Evolutionary conservation across 2,888 invertebrate species (phyloP).

Genomic region (Polydesmus complanatus): DNA sequence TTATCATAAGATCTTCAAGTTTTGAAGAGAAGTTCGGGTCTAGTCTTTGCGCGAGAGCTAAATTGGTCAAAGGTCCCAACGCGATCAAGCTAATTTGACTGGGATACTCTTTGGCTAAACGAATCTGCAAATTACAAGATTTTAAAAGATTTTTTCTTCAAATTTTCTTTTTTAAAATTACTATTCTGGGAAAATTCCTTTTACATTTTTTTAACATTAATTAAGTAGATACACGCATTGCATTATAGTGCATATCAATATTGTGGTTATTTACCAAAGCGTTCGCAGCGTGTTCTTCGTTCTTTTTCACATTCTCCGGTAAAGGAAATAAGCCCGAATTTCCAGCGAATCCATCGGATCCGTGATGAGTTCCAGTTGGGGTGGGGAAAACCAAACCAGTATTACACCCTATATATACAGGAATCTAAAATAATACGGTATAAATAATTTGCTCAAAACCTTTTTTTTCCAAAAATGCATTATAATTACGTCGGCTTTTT

Average conservation of each 20-base stretch:
- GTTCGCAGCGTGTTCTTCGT: slow-evolving; percentile 44
- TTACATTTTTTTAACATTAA: neutral
- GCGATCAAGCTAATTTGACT: neutral
- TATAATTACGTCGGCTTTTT: no score
- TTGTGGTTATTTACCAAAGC: slow-evolving; percentile 37
- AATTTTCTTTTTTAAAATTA: no score
- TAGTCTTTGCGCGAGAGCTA: slow-evolving; percentile 3
- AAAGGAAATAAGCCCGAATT: slow-evolving; percentile 25
- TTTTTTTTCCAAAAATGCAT: no score
- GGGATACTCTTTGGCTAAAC: neutral
- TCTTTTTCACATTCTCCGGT: slow-evolving; percentile 33
- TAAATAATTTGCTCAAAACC: no score
- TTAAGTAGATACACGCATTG: neutral
- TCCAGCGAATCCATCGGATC: slow-evolving; percentile 58
- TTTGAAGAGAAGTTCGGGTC: slow-evolving; percentile 1
- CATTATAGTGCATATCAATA: no score
- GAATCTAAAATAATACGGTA: slow-evolving; percentile 38
- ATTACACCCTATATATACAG: slow-evolving; percentile 35
- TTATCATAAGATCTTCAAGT: slow-evolving; percentile 6
- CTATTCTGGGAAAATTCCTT: no score
- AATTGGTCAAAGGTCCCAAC: slow-evolving; percentile 5
- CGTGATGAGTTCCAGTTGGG: slow-evolving; percentile 33
- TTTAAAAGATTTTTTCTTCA: no score
- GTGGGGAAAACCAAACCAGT: slow-evolving; percentile 29
- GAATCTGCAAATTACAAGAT: no score